Conservation (phyloP, 2,888 invertebrate species). For the Apodemia mormo region DNA sequence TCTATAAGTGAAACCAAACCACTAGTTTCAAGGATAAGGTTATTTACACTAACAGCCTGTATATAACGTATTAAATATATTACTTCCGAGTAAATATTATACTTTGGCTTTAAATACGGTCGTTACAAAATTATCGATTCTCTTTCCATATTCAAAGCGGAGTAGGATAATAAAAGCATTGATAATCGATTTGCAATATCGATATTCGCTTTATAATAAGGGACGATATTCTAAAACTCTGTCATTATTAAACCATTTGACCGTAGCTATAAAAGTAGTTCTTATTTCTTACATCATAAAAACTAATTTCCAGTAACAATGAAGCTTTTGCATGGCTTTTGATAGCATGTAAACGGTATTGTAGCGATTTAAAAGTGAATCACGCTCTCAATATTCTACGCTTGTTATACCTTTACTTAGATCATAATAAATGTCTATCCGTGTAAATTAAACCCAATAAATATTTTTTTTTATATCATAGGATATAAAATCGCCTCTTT, state of each 20-base stretch:
- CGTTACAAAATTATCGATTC: slow-evolving; percentile 5
- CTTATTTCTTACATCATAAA: background rate
- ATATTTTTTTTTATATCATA: too few relatives aligned
- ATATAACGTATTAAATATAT: too few relatives aligned
- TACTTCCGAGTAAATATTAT: background rate
- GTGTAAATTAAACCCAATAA: background rate
- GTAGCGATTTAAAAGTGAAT: slow-evolving; percentile 21
- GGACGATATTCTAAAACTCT: slow-evolving; percentile 2
- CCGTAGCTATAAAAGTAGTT: background rate
- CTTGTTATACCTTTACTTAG: slow-evolving; percentile 3
- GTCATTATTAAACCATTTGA: slow-evolving; percentile 11
- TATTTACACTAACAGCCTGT: too few relatives aligned
- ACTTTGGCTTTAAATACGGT: background rate
- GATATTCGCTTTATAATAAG: slow-evolving; percentile 15
- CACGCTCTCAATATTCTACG: slow-evolving; percentile 26
- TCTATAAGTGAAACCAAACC: too few relatives aligned
- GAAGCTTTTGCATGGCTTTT: background rate
- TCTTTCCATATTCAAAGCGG: background rate
- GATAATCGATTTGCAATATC: slow-evolving; percentile 16
- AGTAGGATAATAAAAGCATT: background rate
- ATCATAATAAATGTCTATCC: background rate
- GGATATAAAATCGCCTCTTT: too few relatives aligned
- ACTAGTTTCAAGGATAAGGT: too few relatives aligned
- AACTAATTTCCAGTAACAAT: background rate
- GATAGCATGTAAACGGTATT: background rate